These are phyloP conservation scores for Pocota personata DNA, from an alignment of 2,888 invertebrate species.

Conservation along the genomic window DNA sequence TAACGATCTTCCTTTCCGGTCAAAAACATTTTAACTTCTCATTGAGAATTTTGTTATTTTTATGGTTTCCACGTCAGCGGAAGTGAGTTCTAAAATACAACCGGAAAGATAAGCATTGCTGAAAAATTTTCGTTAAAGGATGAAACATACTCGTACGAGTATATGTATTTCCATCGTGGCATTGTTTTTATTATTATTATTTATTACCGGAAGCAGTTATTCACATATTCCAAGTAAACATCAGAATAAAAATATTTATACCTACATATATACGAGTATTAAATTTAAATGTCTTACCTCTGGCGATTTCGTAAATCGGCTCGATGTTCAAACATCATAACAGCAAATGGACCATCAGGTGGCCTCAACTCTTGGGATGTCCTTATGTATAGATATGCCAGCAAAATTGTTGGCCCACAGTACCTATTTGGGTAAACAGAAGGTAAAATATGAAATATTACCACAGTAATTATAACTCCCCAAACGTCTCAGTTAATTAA, in stretches of 20 bases:
- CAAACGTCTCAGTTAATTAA: neutral
- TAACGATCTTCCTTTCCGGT: neutral
- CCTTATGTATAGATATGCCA: conserved; percentile 87
- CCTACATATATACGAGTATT: neutral
- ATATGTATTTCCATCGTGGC: too few species aligned
- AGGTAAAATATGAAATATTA: conserved; percentile 11
- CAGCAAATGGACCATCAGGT: conserved; percentile 84
- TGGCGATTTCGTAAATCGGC: conserved; percentile 81
- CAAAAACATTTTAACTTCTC: neutral
- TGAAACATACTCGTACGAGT: too few species aligned
- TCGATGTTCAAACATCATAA: conserved; percentile 85
- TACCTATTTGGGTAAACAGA: conserved; percentile 77
- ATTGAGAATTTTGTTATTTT: neutral
- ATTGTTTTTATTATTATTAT: too few species aligned
- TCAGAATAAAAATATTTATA: neutral
- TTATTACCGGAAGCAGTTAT: too few species aligned
- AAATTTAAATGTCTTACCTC: conserved; percentile 77
- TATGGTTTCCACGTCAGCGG: neutral
- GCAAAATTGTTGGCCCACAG: conserved; percentile 83
- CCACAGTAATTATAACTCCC: neutral
- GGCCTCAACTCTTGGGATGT: conserved; percentile 86
- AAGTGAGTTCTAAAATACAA: neutral
- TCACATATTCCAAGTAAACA: neutral
- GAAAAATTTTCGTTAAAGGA: too few species aligned
- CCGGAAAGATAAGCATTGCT: too few species aligned